Evolutionary conservation across 2,888 invertebrate genomes (phyloP).

Genomic region (Ectobius pallidus): DNA sequence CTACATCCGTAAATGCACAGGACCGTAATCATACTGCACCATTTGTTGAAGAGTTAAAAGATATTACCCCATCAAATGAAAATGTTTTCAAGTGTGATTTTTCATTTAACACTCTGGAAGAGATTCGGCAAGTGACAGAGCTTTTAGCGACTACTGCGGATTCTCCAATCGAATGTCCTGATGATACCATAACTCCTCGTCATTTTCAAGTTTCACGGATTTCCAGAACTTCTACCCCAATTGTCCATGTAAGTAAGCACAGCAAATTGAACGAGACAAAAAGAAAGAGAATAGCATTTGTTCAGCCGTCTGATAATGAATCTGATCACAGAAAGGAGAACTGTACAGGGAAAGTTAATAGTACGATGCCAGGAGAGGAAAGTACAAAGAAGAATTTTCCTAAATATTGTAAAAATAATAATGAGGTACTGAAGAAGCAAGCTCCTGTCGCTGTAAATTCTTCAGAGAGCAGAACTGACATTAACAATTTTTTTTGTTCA

Average conservation of each 20-base stretch:
- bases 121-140: slow-evolving; percentile 36
- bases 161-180: not conserved
- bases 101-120: slow-evolving; percentile 36
- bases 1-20: not conserved
- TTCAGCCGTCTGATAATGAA: not conserved
- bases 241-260: not conserved
- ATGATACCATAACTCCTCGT: not conserved
- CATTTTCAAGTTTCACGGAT: not conserved
- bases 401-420: too few species aligned
- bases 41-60: slow-evolving; percentile 2
- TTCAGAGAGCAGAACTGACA: not conserved
- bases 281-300: not conserved
- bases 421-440: not conserved
- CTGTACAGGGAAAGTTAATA: too few species aligned
- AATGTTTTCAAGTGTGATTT: slow-evolving; percentile 36
- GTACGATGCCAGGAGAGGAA: too few species aligned
- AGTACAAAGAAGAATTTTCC: too few species aligned
- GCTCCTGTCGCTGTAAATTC: not conserved
- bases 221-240: slow-evolving; percentile 11
- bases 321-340: not conserved
- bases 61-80: too few species aligned
- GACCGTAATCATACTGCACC: not conserved
- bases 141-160: not conserved
- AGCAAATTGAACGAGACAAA: not conserved
- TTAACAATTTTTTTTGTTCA: not conserved